A percentile compares a stretch with the other conserved stretches of the same genome.
These are phyloP conservation scores for Neodontobutis hainanensis DNA, from an alignment of 2,113 vertebrate species.

Conservation along the genomic window DNA sequence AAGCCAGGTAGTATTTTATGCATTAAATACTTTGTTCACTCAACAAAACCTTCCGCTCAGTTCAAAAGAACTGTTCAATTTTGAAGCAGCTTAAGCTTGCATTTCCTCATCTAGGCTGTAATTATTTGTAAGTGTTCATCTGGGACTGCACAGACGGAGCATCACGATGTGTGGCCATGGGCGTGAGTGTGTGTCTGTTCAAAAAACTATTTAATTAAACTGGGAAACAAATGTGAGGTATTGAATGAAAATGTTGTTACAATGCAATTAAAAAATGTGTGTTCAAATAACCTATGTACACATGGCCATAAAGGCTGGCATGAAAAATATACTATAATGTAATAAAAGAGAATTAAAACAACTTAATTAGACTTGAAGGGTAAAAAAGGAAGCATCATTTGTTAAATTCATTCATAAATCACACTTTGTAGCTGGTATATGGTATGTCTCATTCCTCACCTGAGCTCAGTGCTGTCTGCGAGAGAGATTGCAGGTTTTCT, in stretches of 20 bases:
- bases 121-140: constrained; percentile 43
- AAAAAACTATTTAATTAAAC: constrained; percentile 25
- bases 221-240: constrained; percentile 17
- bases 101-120: constrained; percentile 28
- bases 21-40: constrained; percentile 42
- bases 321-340: too few relatives aligned
- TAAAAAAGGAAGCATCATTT: too few relatives aligned
- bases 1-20: constrained; percentile 18
- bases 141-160: constrained; percentile 10
- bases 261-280: constrained; percentile 2
- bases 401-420: too few relatives aligned
- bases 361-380: too few relatives aligned
- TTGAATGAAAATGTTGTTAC: constrained; percentile 16
- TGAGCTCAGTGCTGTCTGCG: constrained; percentile 96
- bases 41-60: constrained; percentile 16
- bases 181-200: background rate
- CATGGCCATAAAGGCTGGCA: background rate
- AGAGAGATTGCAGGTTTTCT: constrained; percentile 95
- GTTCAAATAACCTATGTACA: background rate
- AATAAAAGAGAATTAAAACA: too few relatives aligned
- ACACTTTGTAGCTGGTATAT: background rate
- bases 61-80: constrained; percentile 44
- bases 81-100: constrained; percentile 14
- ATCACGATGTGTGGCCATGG: background rate
- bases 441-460: constrained; percentile 73